Percentiles rank a stretch among this genome's conserved stretches.
Evolutionary conservation across 2,888 invertebrate species (phyloP).

Genomic region (Parthenolecanium corni): DNA sequence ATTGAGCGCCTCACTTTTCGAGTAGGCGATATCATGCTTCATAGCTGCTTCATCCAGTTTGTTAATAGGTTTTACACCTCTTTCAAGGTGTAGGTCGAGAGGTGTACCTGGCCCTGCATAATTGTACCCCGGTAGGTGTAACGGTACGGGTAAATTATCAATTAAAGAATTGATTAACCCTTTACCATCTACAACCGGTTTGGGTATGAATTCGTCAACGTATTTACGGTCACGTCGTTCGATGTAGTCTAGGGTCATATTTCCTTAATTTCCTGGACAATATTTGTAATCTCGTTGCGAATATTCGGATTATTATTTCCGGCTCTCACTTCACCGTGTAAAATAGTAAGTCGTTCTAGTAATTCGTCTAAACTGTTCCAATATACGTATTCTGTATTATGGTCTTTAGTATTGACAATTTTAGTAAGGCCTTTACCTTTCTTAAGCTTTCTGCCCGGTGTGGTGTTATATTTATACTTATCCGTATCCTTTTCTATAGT

Average conservation of each 20-base stretch:
- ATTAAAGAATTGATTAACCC: background rate
- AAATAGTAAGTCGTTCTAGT: background rate
- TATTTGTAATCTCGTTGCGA: background rate
- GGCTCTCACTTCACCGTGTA: too few species aligned
- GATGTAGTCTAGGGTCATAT: background rate
- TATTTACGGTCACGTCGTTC: background rate
- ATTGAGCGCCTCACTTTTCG: conserved; percentile 28
- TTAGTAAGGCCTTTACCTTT: too few species aligned
- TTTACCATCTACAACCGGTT: background rate
- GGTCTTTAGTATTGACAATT: too few species aligned
- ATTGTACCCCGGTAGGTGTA: too few species aligned
- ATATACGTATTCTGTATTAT: background rate
- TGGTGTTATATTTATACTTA: too few species aligned
- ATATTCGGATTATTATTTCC: background rate
- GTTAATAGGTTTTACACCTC: background rate
- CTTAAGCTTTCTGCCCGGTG: too few species aligned
- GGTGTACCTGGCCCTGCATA: too few species aligned
- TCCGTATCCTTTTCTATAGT: too few species aligned
- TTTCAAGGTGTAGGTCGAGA: background rate
- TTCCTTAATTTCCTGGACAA: too few species aligned
- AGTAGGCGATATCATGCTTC: conserved; percentile 37
- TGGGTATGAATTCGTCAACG: background rate
- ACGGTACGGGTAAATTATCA: background rate
- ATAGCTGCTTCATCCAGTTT: conserved; percentile 4
- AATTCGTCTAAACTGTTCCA: background rate